Conservation (phyloP, 2,888 invertebrate species). For the Pseudococcus viburni region DNA sequence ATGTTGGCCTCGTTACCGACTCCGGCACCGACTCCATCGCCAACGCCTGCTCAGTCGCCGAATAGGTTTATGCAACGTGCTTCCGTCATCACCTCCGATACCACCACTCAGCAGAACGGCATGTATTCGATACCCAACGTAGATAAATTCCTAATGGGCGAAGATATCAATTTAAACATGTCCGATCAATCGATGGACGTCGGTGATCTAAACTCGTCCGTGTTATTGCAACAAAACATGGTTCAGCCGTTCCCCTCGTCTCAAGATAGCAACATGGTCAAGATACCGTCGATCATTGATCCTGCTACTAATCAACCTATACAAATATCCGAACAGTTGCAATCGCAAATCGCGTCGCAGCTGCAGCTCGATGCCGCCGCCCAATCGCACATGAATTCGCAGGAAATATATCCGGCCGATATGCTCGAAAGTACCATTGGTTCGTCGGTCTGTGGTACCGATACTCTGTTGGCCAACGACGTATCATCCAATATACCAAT, state of each 20-base stretch:
- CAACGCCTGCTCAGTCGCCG: conserved; percentile 73
- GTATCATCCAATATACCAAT: conserved; percentile 24
- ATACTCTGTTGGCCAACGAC: conserved; percentile 29
- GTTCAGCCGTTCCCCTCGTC: conserved; percentile 33
- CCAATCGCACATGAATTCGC: conserved; percentile 59
- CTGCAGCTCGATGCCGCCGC: conserved; percentile 56
- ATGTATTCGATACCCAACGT: conserved; percentile 63
- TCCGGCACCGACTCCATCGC: conserved; percentile 73
- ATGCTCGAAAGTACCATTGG: conserved; percentile 64
- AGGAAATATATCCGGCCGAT: conserved; percentile 62
- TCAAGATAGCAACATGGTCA: conserved; percentile 51
- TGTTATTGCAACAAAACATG: conserved; percentile 49
- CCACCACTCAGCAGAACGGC: conserved; percentile 56
- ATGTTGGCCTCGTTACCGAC: conserved; percentile 60
- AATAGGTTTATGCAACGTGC: conserved; percentile 65
- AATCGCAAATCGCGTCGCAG: conserved; percentile 62
- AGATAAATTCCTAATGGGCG: conserved; percentile 60
- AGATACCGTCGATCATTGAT: conserved; percentile 58
- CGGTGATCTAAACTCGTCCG: conserved; percentile 61
- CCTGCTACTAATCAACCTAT: conserved; percentile 63
- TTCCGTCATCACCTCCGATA: conserved; percentile 67
- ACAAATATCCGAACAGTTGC: conserved; percentile 61
- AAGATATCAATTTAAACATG: conserved; percentile 65
- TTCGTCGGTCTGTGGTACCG: conserved; percentile 41
- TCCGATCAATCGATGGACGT: conserved; percentile 59